Evolutionary conservation across 1,140 invertebrate species (phyloP).

Genomic region (Papilio polyxenes): DNA sequence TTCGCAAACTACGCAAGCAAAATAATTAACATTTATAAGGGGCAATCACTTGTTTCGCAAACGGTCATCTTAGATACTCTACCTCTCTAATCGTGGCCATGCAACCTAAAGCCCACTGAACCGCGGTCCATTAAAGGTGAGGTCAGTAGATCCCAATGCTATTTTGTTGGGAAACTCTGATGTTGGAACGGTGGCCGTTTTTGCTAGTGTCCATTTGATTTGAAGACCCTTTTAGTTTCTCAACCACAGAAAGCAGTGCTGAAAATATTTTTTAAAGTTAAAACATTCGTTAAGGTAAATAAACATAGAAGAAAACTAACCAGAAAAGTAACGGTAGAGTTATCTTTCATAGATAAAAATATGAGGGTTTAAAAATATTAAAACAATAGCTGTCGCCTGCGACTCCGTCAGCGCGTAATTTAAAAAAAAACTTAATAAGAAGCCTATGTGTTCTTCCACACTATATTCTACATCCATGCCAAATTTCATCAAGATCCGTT

Average conservation of each 20-base stretch:
- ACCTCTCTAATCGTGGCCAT: conserved; percentile 20
- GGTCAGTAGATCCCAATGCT: conserved; percentile 36
- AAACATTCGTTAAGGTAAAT: neutral
- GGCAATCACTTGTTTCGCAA: conserved; percentile 30
- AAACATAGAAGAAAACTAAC: neutral
- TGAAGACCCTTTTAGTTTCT: conserved; percentile 2
- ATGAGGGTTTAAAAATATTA: no score
- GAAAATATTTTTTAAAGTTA: conserved; percentile 5
- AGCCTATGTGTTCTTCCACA: no score
- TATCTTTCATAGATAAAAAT: no score
- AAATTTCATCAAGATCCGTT: no score
- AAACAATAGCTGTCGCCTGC: no score
- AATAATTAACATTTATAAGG: conserved; percentile 27
- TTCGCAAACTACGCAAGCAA: conserved; percentile 14
- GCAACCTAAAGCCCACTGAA: conserved; percentile 17
- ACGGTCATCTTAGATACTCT: neutral
- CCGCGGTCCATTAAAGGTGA: conserved; percentile 21
- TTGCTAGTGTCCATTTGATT: conserved; percentile 34
- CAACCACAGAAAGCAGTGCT: neutral
- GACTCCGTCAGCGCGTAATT: no score
- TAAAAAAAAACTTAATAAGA: no score
- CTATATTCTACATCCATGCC: no score
- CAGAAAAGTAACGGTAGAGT: no score
- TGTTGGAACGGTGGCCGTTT: conserved; percentile 5
- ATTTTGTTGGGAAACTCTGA: conserved; percentile 30